These are phyloP conservation scores for Tachysurus vachellii DNA, from an alignment of 2,113 vertebrate genomes.

Conservation along the genomic window DNA sequence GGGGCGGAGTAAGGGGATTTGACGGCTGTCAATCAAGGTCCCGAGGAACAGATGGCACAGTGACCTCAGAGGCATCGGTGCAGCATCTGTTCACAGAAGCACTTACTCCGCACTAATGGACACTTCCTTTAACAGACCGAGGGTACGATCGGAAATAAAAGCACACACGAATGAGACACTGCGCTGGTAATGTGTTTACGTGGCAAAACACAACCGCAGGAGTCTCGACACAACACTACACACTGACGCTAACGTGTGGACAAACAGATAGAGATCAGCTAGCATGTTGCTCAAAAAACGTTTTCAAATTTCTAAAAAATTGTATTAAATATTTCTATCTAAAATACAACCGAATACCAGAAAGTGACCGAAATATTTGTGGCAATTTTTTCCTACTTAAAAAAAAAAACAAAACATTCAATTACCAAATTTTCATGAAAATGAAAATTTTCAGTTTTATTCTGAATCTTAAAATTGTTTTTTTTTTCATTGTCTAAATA, in stretches of 20 bases:
- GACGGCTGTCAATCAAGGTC: constrained; percentile 52
- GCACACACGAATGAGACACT: background rate
- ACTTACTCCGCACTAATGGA: constrained; percentile 28
- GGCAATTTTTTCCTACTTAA: no score
- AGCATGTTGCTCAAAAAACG: no score
- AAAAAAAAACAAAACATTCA: no score
- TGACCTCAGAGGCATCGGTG: constrained; percentile 53
- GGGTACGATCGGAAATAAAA: background rate
- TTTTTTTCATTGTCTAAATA: no score
- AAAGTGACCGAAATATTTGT: no score
- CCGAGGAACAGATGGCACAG: constrained; percentile 60
- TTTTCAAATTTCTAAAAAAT: no score
- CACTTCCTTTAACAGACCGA: background rate
- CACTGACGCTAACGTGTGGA: background rate
- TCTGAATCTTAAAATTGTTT: no score
- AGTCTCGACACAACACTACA: background rate
- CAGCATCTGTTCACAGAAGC: constrained; percentile 24
- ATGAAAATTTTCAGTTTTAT: no score
- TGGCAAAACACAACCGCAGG: constrained; percentile 5
- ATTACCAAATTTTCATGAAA: no score
- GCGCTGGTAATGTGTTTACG: background rate
- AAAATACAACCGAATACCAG: no score
- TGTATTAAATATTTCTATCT: no score
- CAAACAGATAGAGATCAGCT: no score
- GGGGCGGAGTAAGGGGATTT: constrained; percentile 40